Base-by-base conservation (phyloP, 1,140 invertebrate species). In the Caenorhabditis remanei region DNA sequence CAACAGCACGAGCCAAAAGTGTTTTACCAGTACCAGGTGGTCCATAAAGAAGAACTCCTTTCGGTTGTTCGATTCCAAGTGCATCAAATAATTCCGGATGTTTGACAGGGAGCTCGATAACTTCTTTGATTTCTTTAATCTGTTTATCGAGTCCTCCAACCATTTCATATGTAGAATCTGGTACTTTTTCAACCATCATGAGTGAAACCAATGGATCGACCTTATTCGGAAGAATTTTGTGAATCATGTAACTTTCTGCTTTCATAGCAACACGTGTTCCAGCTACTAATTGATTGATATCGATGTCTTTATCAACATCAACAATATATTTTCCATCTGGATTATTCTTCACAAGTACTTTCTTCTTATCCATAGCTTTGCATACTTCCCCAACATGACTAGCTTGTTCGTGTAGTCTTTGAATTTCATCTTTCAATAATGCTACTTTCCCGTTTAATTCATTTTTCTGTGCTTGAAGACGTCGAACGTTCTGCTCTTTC, bases 311-410 rank as follows among this genome's bases (percentile, higher is more conserved):
- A 93, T 99, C 98, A 88, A 99, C 94, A 94, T 99, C 98, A 24
- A 99, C 98, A 4, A 99, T 98, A 94, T 99, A 99, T 94, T 99
- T 99, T 84, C 98, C 98, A 94, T 99, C 98, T 3, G 98, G 98
- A 94, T 99, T 98, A 19, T 99, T 97, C 94, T 94, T 99, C 0
- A 99, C 98, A 0, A 99, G 94, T 3, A 99, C 98, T 94, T 99
- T 99, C 93, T 99, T 99, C 93, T 99, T 99, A 93, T 99, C 98
- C 98, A 99, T 99, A 0, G 97, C 97, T 93, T 99, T 99, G 0
- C 99, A 97, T 43, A 99, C 98, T 94, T 99, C 98, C 14, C 98
- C 98, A 7, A 99, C 98, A 94, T 99, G 99, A 19, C 97, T 99
- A 11, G 98, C 98, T 94, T 99, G 98, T 92, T 99, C 98, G 94